phyloP scores from a whole-genome alignment of 2,797 vertebrate genomes.

The Arrhamphus sclerolepis region DNA sequence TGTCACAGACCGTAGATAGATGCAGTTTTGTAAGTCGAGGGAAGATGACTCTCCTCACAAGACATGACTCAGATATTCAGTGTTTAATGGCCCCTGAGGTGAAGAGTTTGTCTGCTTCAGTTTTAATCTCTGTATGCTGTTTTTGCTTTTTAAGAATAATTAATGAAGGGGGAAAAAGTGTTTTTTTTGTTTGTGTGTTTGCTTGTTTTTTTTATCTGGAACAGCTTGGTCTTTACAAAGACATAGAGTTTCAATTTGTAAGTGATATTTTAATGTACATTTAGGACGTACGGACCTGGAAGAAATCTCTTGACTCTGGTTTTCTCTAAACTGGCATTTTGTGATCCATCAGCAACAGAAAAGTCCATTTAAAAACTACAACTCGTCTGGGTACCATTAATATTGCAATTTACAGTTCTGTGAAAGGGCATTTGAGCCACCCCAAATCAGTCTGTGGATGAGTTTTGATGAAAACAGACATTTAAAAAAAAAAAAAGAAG shows the following conservation, averaged over 20 bases:
- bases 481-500: no score
- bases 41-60: neutral
- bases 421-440: constrained; percentile 73
- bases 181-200: neutral
- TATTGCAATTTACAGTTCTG: constrained; percentile 78
- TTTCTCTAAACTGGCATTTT: constrained; percentile 32
- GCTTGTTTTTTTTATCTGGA: no score
- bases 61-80: constrained; percentile 16
- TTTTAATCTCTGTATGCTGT: neutral
- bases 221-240: no score
- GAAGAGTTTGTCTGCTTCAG: constrained; percentile 4
- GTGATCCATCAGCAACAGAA: constrained; percentile 31
- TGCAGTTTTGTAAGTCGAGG: constrained; percentile 12
- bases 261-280: constrained; percentile 10
- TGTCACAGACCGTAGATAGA: constrained; percentile 7
- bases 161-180: no score
- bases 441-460: constrained; percentile 70
- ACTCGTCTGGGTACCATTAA: constrained; percentile 72
- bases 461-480: no score
- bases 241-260: constrained; percentile 20
- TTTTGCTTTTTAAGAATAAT: no score
- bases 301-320: constrained; percentile 8
- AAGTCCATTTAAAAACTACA: constrained; percentile 71
- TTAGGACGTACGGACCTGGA: constrained; percentile 15
- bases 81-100: constrained; percentile 3